These are phyloP conservation scores for Haemorhous mexicanus DNA, from an alignment of 2,113 vertebrate genomes.

Conservation along the genomic window DNA sequence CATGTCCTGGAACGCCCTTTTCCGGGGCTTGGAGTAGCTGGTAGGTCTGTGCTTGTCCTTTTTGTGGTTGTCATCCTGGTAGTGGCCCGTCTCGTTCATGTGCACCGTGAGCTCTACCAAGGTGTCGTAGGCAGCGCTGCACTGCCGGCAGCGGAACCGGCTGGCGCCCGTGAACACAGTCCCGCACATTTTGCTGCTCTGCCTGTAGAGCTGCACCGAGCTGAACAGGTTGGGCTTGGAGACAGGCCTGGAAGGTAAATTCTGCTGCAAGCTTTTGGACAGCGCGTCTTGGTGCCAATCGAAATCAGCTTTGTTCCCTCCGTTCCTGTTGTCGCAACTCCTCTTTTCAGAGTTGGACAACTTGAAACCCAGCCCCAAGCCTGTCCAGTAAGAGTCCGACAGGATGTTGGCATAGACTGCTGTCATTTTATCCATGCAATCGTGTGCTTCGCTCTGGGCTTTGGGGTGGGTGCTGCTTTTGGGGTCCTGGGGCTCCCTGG, in stretches of 20 bases:
- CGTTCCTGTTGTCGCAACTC: constrained; percentile 89
- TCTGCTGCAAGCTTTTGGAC: constrained; percentile 94
- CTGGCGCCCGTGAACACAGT: constrained; percentile 94
- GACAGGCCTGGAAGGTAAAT: constrained; percentile 81
- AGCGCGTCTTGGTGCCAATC: constrained; percentile 97
- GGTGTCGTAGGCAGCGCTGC: constrained; percentile 95
- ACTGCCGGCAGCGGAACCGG: constrained; percentile 93
- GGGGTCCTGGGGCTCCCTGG: constrained; percentile 78
- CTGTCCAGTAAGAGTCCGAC: constrained; percentile 97
- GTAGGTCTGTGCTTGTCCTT: constrained; percentile 86
- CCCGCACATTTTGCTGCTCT: constrained; percentile 89
- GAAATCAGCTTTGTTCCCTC: constrained; percentile 86
- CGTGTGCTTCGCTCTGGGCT: constrained; percentile 81
- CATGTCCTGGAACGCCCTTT: constrained; percentile 93
- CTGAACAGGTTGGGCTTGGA: constrained; percentile 96
- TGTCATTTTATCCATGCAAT: constrained; percentile 97
- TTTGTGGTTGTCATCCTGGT: constrained; percentile 95
- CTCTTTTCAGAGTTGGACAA: constrained; percentile 84
- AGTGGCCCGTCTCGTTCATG: constrained; percentile 97
- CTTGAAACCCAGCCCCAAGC: constrained; percentile 91
- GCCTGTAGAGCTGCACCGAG: constrained; percentile 93
- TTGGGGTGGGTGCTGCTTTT: constrained; percentile 73
- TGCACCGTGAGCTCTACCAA: constrained; percentile 95
- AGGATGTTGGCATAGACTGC: constrained; percentile 97
- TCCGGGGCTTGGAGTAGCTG: constrained; percentile 90